A percentile compares a stretch with the other conserved stretches of the same genome.
phyloP scores from a whole-genome alignment of 2,888 invertebrate species.

The Toxonevra muliebris region DNA sequence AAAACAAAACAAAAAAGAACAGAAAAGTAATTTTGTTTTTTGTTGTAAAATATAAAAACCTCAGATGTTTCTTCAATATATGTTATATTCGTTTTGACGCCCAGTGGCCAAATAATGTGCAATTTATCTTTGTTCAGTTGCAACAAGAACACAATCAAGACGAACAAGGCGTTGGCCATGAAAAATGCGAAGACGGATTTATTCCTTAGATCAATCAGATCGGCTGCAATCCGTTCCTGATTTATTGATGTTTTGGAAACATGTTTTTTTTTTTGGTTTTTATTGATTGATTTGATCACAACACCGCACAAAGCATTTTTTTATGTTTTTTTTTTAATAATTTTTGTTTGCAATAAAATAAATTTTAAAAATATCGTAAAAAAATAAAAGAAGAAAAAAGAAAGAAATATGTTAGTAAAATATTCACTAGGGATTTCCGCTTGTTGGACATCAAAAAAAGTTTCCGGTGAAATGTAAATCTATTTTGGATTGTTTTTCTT shows the following conservation, averaged over 20 bases:
- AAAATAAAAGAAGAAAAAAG: constrained; percentile 49
- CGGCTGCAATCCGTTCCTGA: constrained; percentile 86
- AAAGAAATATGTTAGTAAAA: constrained; percentile 62
- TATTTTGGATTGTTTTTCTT: background rate
- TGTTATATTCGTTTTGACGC: constrained; percentile 94
- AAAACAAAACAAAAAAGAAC: constrained; percentile 18
- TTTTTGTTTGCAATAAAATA: constrained; percentile 34
- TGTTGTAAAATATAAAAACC: constrained; percentile 68
- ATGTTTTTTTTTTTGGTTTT: constrained; percentile 14
- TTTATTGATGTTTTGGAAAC: constrained; percentile 19
- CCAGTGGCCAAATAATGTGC: constrained; percentile 96
- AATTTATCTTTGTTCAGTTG: constrained; percentile 99
- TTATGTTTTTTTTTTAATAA: constrained; percentile 23
- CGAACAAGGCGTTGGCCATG: constrained; percentile 99
- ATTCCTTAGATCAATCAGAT: constrained; percentile 94
- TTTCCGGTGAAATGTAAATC: background rate
- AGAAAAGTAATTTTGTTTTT: constrained; percentile 26
- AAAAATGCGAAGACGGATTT: constrained; percentile 98
- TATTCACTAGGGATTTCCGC: constrained; percentile 49
- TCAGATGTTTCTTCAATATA: constrained; percentile 92
- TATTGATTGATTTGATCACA: constrained; percentile 38
- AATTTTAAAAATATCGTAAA: constrained; percentile 19
- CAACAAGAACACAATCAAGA: constrained; percentile 97
- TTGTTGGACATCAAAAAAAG: constrained; percentile 41
- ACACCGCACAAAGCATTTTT: constrained; percentile 50